Percentiles rank a stretch among this genome's conserved stretches.
These are phyloP conservation scores for Rhyzopertha dominica DNA, from an alignment of 1,140 invertebrate genomes.

Conservation along the genomic window DNA sequence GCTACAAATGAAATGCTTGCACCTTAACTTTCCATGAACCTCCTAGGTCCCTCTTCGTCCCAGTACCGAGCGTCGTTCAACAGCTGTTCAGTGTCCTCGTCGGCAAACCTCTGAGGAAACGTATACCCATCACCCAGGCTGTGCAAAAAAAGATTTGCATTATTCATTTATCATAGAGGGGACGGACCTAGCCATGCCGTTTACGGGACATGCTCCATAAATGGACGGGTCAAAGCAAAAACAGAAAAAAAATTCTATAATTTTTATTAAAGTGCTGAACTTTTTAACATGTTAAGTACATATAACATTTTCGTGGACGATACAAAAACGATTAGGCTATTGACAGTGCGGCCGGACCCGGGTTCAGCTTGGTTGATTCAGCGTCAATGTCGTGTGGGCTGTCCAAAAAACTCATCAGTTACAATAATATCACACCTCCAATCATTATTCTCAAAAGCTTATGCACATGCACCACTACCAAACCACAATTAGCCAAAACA, in stretches of 20 bases:
- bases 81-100: conserved; percentile 79
- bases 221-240: conserved; percentile 19
- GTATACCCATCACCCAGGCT: conserved; percentile 83
- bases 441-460: neutral
- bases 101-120: conserved; percentile 72
- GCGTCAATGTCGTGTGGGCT: conserved; percentile 30
- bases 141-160: conserved; percentile 45
- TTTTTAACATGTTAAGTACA: conserved; percentile 14
- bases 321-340: conserved; percentile 22
- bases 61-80: too few species aligned
- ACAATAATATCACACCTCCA: neutral
- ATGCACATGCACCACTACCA: neutral
- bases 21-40: too few species aligned
- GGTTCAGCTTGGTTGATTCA: conserved; percentile 34
- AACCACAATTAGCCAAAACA: neutral
- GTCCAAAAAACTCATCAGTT: conserved; percentile 24
- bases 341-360: conserved; percentile 24
- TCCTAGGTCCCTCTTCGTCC: too few species aligned
- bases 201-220: conserved; percentile 7
- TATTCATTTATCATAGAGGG: conserved; percentile 1
- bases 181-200: neutral
- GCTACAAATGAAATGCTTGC: too few species aligned
- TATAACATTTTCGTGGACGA: conserved; percentile 24
- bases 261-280: conserved; percentile 28
- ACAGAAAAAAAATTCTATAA: conserved; percentile 27